Evolutionary conservation across 2,888 invertebrate species (phyloP), one percentile per base, ranked within the genome.

Genomic region (Patella depressa): DNA sequence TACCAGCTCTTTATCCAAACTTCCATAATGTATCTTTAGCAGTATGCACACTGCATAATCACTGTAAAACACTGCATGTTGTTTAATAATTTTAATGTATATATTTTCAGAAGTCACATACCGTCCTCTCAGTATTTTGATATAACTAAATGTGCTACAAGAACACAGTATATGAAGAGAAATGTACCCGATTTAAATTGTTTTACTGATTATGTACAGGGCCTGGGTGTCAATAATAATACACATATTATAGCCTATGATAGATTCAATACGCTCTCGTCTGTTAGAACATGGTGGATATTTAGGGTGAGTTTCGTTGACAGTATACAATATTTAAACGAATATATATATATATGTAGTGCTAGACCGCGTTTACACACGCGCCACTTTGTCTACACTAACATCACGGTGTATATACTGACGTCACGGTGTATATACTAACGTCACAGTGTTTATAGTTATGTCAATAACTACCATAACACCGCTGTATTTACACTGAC

Each of bases 201-300:
- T 45, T 86, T 86, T 72, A 83, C 85, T 54, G 85, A 86, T 71
- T 85, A 87, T 77, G 82, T 84, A 7, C 84, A 84, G 77, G 79
- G 79, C 72, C 76, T 87, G 53, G 87, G 86, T 0, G 79, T 88
- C 19, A 78, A 79, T 73, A 78, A 83, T 15, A 77, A 84, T 76
- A 88, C 86, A n/a, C 85, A 87, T 79, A 79, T 87, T 24, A 76
- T 88, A 17, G 80, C 85, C 2, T 88, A 88, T 73, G 88, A 88
- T 74, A 84, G 86, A 77, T 79, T 82, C 72, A 82, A 84, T 71
- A 82, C 82, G 9, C 53, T 78, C n/a, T 80, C 85, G 17, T 82
- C 88, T 12, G 79, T 84, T 34, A 84, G 85, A 75, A 82, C 85
- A 45, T 87, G 87, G 87, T 88, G 86, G 86, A 65, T 86, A 34